Base-by-base conservation (phyloP, 2,797 vertebrate genomes). In the Darevskia nairensis region DNA sequence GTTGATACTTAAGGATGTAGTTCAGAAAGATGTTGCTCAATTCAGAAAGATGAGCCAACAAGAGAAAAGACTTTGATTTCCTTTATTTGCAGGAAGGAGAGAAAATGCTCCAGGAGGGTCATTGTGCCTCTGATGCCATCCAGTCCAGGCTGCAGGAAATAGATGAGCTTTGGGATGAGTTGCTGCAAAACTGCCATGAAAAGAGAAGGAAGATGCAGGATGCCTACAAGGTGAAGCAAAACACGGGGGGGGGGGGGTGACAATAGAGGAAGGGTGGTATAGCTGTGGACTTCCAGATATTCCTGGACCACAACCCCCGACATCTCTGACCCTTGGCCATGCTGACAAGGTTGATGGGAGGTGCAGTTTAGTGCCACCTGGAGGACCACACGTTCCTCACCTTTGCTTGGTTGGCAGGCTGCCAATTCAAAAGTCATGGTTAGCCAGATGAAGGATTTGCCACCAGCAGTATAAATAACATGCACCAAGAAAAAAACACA, bases 201-300 rank as follows among this genome's bases (percentile, higher is more conserved):
- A 98, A 98, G 95, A 96, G 74, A 61, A 90, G 86, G 82, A 95
- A 96, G 66, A 96, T 98, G 1, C 97, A 97, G 92, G 97, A 98
- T 85, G 97, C 98, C 76, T 96, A 96, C 86, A 96, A 98, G 97
- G 98, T 98, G 93, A 92, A n/a, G 9, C 1, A 80, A 46, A 10
- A 32, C 74, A 1, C 8, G 10, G 66, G 13, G 39, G 2, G 13
- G 39, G 2, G 0, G 83, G 3, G 6, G 13, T 64, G 21, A 23
- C 61, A 64, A 64, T 23, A 23, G 61, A 64, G 21, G 5, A 23
- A 23, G 21, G 19, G 13, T 55, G 13, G 50, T 55, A 3, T 15
- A 55, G 50, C 13, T 55, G 50, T 19, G 6, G 21, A 64, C 61
- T 23, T 64, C 61, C 21, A 64, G 61, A 6, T 64, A 23, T 23